A percentile compares a stretch with the other conserved stretches of the same genome.
phyloP scores from a whole-genome alignment of 1,140 invertebrate species.

The Scaptomyza montana region DNA sequence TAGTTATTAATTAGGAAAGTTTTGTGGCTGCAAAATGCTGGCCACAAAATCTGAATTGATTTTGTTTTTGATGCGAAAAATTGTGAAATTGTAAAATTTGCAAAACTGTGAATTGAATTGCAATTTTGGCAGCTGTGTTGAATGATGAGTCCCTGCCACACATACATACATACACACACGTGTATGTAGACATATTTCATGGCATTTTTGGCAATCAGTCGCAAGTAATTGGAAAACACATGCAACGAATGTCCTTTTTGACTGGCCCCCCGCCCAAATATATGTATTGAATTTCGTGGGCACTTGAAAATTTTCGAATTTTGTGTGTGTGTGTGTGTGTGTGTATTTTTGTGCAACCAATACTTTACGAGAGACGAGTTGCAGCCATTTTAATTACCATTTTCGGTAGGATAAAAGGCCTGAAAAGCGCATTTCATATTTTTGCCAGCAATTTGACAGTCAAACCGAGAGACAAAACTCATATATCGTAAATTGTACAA shows the following conservation, averaged over 20 bases:
- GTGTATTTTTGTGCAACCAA: constrained; percentile 24
- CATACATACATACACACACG: background rate
- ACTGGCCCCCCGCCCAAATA: background rate
- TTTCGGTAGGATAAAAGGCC: constrained; percentile 8
- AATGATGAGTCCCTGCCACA: constrained; percentile 5
- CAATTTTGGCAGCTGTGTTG: constrained; percentile 34
- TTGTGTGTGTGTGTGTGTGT: background rate
- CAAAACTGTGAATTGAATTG: constrained; percentile 53
- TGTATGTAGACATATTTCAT: constrained; percentile 9
- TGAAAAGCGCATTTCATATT: constrained; percentile 62
- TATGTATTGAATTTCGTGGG: constrained; percentile 23
- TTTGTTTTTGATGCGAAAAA: constrained; percentile 12
- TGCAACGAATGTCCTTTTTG: constrained; percentile 12
- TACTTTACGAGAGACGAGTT: constrained; percentile 49
- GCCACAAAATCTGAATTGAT: constrained; percentile 31
- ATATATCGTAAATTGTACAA: background rate
- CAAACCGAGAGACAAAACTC: background rate
- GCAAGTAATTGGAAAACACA: constrained; percentile 44
- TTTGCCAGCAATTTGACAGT: constrained; percentile 61
- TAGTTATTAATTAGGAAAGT: constrained; percentile 72
- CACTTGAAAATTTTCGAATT: constrained; percentile 32
- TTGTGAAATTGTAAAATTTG: constrained; percentile 9
- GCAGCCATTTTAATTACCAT: constrained; percentile 71
- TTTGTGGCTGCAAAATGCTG: constrained; percentile 15
- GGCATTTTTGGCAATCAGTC: constrained; percentile 22